phyloP scores from a whole-genome alignment of 2,888 invertebrate genomes.

The Melinaea marsaeus region DNA sequence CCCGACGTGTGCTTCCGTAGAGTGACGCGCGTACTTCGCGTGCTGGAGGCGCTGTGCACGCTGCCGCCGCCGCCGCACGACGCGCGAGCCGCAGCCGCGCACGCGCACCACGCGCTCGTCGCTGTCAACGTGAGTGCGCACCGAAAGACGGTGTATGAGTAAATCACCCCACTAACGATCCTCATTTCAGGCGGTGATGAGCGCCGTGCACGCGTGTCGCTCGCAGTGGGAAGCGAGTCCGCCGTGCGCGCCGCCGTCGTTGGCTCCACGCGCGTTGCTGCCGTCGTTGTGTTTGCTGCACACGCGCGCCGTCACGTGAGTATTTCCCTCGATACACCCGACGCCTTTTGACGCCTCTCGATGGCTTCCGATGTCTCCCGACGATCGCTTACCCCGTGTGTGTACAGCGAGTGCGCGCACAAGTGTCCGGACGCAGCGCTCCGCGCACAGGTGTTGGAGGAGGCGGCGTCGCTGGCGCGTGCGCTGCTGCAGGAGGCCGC shows the following conservation, averaged over 20 bases:
- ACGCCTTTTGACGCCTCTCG: neutral
- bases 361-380: neutral
- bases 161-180: too few species aligned
- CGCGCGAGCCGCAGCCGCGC: conserved; percentile 33
- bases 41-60: conserved; percentile 48
- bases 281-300: conserved; percentile 46
- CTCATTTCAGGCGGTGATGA: conserved; percentile 62
- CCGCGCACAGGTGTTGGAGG: conserved; percentile 59
- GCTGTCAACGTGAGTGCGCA: conserved; percentile 32
- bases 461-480: conserved; percentile 45
- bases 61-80: conserved; percentile 33
- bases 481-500: conserved; percentile 46
- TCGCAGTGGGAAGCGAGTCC: conserved; percentile 71
- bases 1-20: conserved; percentile 63
- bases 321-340: neutral
- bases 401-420: conserved; percentile 13
- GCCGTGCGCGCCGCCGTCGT: conserved; percentile 30
- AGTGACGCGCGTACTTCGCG: conserved; percentile 47
- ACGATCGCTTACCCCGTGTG: too few species aligned
- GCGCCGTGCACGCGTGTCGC: conserved; percentile 81
- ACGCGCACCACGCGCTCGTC: conserved; percentile 30
- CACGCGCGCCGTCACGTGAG: conserved; percentile 42
- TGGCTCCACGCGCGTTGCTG: conserved; percentile 43
- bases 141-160: neutral
- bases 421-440: conserved; percentile 76